Evolutionary conservation across 2,888 invertebrate species (phyloP).

Genomic region (Gortyna flavago): DNA sequence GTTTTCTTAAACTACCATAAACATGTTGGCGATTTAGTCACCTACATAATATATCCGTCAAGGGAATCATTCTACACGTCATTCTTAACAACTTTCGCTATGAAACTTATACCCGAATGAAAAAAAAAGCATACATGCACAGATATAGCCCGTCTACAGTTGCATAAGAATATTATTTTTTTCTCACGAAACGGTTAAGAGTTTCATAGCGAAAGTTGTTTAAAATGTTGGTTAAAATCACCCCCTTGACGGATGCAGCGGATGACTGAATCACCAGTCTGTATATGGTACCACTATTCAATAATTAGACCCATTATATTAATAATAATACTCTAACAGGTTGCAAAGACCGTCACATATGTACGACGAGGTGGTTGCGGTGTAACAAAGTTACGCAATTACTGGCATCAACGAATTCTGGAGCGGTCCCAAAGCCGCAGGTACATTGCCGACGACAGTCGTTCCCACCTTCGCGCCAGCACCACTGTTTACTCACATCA

Average conservation of each 20-base stretch:
- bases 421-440: slow-evolving; percentile 69
- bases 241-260: background rate
- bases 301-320: slow-evolving; percentile 60
- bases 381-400: slow-evolving; percentile 75
- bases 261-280: background rate
- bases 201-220: too few relatives aligned
- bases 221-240: background rate
- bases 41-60: too few relatives aligned
- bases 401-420: slow-evolving; percentile 71
- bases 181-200: too few relatives aligned
- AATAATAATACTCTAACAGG: slow-evolving; percentile 63
- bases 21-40: too few relatives aligned
- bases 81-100: background rate
- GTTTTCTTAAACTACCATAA: too few relatives aligned
- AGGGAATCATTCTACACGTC: background rate
- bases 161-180: too few relatives aligned
- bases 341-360: slow-evolving; percentile 67
- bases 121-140: too few relatives aligned
- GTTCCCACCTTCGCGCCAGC: slow-evolving; percentile 45
- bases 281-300: background rate
- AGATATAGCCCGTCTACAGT: too few relatives aligned
- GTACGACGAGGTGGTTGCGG: slow-evolving; percentile 62
- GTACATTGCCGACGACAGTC: slow-evolving; percentile 55
- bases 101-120: background rate
- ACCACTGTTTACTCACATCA: slow-evolving; percentile 61